phyloP scores from a whole-genome alignment of 2,113 vertebrate genomes.

The Myotis yumanensis region DNA sequence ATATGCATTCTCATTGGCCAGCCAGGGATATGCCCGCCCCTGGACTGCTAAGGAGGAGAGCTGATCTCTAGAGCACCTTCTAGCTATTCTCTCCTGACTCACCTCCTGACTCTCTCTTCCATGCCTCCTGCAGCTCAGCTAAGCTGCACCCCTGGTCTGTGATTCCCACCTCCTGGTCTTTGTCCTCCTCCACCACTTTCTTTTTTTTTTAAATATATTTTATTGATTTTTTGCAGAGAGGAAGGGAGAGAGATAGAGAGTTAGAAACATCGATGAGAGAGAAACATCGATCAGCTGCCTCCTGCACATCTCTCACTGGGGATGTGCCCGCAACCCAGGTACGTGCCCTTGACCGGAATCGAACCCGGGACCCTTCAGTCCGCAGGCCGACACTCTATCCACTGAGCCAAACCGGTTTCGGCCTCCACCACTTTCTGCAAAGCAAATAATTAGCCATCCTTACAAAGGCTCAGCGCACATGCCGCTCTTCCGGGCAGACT shows the following conservation, averaged over 20 bases:
- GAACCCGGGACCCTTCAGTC: too few species aligned
- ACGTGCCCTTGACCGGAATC: too few species aligned
- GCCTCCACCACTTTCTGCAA: neutral
- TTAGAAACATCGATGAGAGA: too few species aligned
- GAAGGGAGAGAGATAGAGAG: too few species aligned
- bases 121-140: neutral
- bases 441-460: neutral
- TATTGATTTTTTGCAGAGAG: too few species aligned
- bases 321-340: too few species aligned
- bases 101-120: neutral
- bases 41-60: neutral
- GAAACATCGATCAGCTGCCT: too few species aligned
- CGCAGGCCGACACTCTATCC: too few species aligned
- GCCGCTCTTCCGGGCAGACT: neutral
- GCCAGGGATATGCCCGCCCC: neutral
- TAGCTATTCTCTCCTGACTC: neutral
- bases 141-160: neutral
- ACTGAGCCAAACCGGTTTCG: too few species aligned
- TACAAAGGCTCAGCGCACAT: neutral
- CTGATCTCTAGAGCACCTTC: neutral
- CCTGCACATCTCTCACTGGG: too few species aligned
- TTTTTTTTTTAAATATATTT: too few species aligned
- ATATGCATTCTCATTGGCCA: neutral
- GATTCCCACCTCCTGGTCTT: neutral
- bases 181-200: neutral